Conservation (phyloP, 2,797 vertebrate species). For the Danio kyathit region DNA sequence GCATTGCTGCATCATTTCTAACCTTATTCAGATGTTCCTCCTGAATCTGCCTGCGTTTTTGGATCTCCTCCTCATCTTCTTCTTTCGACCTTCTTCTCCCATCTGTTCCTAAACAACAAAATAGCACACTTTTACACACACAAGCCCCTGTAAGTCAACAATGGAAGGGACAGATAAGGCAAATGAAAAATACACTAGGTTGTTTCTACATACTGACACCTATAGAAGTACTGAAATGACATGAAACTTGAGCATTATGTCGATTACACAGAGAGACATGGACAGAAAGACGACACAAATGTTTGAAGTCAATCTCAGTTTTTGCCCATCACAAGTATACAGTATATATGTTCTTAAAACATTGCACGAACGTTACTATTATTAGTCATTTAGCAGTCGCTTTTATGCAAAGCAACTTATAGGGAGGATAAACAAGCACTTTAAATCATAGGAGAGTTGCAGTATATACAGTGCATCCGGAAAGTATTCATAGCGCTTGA, state of each 20-base stretch:
- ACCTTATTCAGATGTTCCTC: conserved; percentile 90
- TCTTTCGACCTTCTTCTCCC: conserved; percentile 84
- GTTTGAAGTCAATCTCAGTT: conserved; percentile 47
- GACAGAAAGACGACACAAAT: conserved; percentile 35
- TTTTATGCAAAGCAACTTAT: too few relatives aligned
- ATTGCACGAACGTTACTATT: too few relatives aligned
- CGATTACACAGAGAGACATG: background rate
- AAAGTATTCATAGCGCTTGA: too few relatives aligned
- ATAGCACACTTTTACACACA: background rate
- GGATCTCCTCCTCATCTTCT: conserved; percentile 86
- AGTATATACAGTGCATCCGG: too few relatives aligned
- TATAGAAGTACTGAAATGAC: background rate
- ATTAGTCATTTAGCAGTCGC: too few relatives aligned
- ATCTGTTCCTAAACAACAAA: conserved; percentile 78
- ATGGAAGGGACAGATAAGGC: background rate
- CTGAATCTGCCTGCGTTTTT: conserved; percentile 86
- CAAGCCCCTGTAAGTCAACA: background rate
- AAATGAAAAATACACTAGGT: background rate
- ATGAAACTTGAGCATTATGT: background rate
- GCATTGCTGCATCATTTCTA: background rate
- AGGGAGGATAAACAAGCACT: too few relatives aligned
- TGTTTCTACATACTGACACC: background rate
- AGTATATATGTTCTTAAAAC: too few relatives aligned
- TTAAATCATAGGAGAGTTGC: too few relatives aligned
- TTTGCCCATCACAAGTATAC: background rate